A percentile compares a stretch with the other conserved stretches of the same genome.
Conservation (phyloP, 2,888 invertebrate genomes). For the Drosophila siamana region DNA sequence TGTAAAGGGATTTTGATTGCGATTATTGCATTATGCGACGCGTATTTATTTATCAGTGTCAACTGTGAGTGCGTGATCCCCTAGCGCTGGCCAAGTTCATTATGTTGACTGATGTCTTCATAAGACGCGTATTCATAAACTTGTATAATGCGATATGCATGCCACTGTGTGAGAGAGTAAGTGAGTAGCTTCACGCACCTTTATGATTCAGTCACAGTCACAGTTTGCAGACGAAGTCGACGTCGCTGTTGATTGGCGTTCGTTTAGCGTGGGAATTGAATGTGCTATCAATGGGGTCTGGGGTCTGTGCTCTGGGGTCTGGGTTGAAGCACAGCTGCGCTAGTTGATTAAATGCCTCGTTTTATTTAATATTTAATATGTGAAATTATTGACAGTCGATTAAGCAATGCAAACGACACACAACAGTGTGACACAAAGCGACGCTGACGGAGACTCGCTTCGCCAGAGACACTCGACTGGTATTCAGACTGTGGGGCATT, state of each 20-base stretch:
- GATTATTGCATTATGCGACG: conserved; percentile 39
- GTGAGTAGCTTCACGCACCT: conserved; percentile 55
- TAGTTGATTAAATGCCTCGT: conserved; percentile 78
- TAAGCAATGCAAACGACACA: conserved; percentile 73
- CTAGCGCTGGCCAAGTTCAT: neutral
- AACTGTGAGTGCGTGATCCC: conserved; percentile 15
- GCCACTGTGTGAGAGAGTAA: conserved; percentile 1
- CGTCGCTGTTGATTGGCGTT: conserved; percentile 31
- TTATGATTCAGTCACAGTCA: conserved; percentile 42
- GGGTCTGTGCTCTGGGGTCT: conserved; percentile 2
- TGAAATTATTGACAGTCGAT: conserved; percentile 79
- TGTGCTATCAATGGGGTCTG: conserved; percentile 56
- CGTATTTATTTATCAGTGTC: conserved; percentile 47
- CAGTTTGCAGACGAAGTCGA: conserved; percentile 12
- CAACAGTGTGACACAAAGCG: conserved; percentile 5
- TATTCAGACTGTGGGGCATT: conserved; percentile 47
- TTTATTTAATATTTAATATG: conserved; percentile 80
- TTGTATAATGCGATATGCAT: neutral
- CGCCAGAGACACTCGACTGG: conserved; percentile 15
- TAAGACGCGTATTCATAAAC: conserved; percentile 24
- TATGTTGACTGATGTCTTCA: conserved; percentile 66
- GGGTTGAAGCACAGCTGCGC: conserved; percentile 59
- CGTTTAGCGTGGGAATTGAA: conserved; percentile 70
- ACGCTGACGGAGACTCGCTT: conserved; percentile 10
- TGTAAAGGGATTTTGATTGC: conserved; percentile 4